Evolutionary conservation across 2,797 vertebrate species (phyloP), one percentile per base, ranked within the genome.

Genomic region (Sylvilagus floridanus): DNA sequence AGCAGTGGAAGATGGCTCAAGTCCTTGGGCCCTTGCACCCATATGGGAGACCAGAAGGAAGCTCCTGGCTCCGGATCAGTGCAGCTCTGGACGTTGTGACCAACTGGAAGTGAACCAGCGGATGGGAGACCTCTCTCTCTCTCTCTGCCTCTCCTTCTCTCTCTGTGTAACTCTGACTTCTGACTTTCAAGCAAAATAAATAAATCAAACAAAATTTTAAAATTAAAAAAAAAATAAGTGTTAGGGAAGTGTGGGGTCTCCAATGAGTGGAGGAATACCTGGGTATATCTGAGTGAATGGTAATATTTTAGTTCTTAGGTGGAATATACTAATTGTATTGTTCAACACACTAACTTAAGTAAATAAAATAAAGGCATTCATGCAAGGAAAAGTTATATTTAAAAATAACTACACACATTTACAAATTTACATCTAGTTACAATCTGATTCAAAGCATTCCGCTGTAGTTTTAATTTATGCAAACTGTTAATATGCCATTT

Each of bases 401-500:
- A 96, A 95, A 95, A 5, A 60, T 63, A 96, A 94, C 77, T 91
- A 90, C 4, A 50, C 35, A 62, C 77, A 88, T 97, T 97, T 97
- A 96, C 37, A 42, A 72, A 96, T 95, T 93, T 95, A 92, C 77
- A 97, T 60, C 12, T 96, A 94, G 94, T 91, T 87, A 95, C 50
- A 95, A 95, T 84, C 42, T 17, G 65, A 93, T 81, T 91, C 85
- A 91, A 92, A 95, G 84, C 95, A 84, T 32, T 95, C 22, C 68
- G 91, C 66, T 32, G 95, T 88, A 65, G 63, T 68, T 90, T 76
- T 97, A 96, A 96, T 89, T 90, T 87, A 97, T 68, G 78, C 87
- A 95, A 97, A 97, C 92, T 97, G 96, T 89, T 95, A 97, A 84
- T 90, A 94, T 60, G 90, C 42, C 69, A 95, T 94, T 97, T 94